These are phyloP conservation scores for Rattus rattus DNA, from an alignment of 2,113 vertebrate species.

Conservation along the genomic window DNA sequence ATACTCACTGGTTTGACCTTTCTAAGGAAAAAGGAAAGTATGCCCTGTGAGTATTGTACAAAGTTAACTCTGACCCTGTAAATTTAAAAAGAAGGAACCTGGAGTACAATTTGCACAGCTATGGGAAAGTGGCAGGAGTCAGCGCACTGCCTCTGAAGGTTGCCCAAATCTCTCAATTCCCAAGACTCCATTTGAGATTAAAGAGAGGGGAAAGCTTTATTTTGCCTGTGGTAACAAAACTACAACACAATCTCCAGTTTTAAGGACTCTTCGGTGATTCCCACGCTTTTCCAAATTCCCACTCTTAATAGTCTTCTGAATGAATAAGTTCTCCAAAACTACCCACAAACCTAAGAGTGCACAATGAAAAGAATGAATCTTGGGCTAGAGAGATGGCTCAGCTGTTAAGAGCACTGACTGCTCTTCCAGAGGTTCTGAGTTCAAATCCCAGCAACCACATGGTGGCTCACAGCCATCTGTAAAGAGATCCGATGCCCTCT, in stretches of 20 bases:
- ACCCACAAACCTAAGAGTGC: not conserved
- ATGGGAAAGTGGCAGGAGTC: not conserved
- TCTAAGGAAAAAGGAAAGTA: conserved; percentile 44
- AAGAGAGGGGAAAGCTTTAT: not conserved
- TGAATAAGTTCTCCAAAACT: conserved; percentile 13
- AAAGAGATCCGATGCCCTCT: too few relatives aligned
- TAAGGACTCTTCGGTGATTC: conserved; percentile 21
- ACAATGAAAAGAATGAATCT: not conserved
- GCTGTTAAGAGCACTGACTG: too few relatives aligned
- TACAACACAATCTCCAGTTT: conserved; percentile 10
- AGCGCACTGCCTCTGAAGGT: not conserved
- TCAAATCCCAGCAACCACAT: too few relatives aligned
- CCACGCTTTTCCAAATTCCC: conserved; percentile 17
- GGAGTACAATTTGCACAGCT: not conserved
- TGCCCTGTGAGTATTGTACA: not conserved
- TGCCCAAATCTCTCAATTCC: not conserved
- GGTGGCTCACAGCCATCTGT: too few relatives aligned
- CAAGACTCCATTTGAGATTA: not conserved
- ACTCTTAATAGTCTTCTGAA: not conserved
- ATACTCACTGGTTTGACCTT: not conserved
- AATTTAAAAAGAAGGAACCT: not conserved
- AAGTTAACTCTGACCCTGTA: conserved; percentile 5
- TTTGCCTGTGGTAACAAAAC: conserved; percentile 26
- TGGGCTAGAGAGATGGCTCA: too few relatives aligned
- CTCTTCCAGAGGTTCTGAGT: too few relatives aligned